A percentile compares a stretch with the other conserved stretches of the same genome.
Evolutionary conservation across 2,888 invertebrate species (phyloP).

Genomic region (Dasypolia templi): DNA sequence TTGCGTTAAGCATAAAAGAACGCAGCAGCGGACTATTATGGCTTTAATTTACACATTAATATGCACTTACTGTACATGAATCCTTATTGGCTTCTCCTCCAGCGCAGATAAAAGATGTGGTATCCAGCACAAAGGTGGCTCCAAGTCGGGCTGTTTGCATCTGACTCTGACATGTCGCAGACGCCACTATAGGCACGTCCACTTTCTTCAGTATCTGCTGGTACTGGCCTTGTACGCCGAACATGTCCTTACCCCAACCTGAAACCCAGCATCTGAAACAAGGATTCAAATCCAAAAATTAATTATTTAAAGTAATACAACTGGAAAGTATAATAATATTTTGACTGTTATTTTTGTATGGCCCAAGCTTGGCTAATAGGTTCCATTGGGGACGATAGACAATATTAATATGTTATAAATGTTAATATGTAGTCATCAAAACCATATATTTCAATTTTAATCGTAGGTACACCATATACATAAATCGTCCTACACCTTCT

Average conservation of each 20-base stretch:
- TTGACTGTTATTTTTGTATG: not conserved
- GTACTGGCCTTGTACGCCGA: constrained; percentile 89
- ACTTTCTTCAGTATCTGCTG: constrained; percentile 94
- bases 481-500: not conserved
- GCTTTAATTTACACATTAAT: not conserved
- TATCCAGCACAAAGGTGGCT: constrained; percentile 90
- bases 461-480: not conserved
- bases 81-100: constrained; percentile 94
- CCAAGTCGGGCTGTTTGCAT: constrained; percentile 92
- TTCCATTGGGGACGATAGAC: not conserved
- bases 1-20: not conserved
- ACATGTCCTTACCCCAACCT: constrained; percentile 97
- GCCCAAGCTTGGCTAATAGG: not conserved
- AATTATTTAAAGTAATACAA: not conserved
- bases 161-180: constrained; percentile 91
- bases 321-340: not conserved
- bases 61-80: constrained; percentile 92
- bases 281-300: not conserved
- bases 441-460: not conserved
- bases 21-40: not conserved
- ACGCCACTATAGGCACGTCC: constrained; percentile 93
- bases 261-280: constrained; percentile 91
- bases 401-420: too few relatives aligned
- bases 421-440: not conserved
- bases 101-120: constrained; percentile 94